Base-by-base conservation (phyloP, 2,113 vertebrate species). In the Pardalotus punctatus region DNA sequence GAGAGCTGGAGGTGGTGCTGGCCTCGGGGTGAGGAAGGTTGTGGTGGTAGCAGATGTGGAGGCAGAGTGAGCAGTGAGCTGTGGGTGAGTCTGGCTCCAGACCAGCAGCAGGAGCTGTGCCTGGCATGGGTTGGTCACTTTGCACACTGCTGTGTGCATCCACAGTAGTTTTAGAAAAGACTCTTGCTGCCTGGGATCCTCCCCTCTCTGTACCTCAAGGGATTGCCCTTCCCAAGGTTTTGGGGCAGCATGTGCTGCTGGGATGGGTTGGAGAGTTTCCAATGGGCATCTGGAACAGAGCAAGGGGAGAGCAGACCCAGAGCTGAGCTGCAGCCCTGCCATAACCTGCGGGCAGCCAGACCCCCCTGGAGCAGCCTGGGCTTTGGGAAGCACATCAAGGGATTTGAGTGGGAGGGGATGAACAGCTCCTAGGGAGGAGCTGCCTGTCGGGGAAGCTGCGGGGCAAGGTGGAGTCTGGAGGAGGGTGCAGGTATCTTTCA, bases 401-500 rank as follows among this genome's bases (percentile, higher is more conserved):
- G 73, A 31, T 71, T 29, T 10, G 78, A 53, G 91, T 91, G 78
- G 83, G 91, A 81, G 61, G 87, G 71, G 38, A 43, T 19, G 45
- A 71, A 10, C 10, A 58, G 10, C 25, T 76, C 35, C 35, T 3
- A 24, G 61, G 56, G 92, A 90, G 74, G 74, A 86, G 54, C 50
- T 64, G 54, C 33, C 36, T 50, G 27, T 25, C 0, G 0, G 53
- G 50, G 65, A 76, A 65, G 50, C 54, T 80, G 53, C 13, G 22
- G 77, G 31, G 3, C 38, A 42, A 94, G 69, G 77, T 81, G 62
- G 81, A 72, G 40, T 24, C 84, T 53, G 77, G 48, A 87, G 89
- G 65, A 90, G 50, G 14, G 7, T 61, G 67, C 50, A 19, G 27
- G 35, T 23, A 1, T 97, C 81, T 96, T 96, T 90, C 84, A 90